Conservation (phyloP, 37 sponge, comb jelly and placozoan species). For the Eunapius fragilis region DNA sequence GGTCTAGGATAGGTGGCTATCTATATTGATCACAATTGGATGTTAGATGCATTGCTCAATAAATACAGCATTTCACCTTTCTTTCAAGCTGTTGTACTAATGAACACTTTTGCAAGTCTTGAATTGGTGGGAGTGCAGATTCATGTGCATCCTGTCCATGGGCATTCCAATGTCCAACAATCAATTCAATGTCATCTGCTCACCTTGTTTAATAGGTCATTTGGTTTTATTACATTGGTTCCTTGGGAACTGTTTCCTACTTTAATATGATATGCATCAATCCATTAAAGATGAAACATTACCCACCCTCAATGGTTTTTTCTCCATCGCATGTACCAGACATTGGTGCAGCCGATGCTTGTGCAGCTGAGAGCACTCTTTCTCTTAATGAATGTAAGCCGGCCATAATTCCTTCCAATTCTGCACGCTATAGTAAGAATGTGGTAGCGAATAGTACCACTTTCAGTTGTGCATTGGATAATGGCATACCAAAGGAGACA, state of each 20-base stretch:
- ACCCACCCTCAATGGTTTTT: not conserved
- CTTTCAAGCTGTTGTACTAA: not conserved
- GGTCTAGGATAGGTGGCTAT: not conserved
- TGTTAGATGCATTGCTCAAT: not conserved
- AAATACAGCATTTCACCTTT: not conserved
- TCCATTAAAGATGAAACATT: not conserved
- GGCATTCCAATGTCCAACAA: not conserved
- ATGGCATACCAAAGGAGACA: not conserved
- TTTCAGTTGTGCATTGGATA: not conserved
- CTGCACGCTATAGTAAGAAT: not conserved
- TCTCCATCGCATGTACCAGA: not conserved
- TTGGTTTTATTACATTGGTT: not conserved
- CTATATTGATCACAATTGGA: not conserved
- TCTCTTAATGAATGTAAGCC: not conserved
- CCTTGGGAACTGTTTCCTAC: not conserved
- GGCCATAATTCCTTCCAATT: not conserved
- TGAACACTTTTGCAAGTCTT: not conserved
- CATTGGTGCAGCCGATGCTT: not conserved
- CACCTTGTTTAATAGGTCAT: not conserved
- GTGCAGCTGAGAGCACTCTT: not conserved
- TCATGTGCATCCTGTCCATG: not conserved
- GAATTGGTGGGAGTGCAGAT: not conserved
- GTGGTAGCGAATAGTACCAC: not conserved
- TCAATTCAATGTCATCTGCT: not conserved
- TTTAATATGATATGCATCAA: not conserved